Evolutionary conservation across 2,888 invertebrate genomes (phyloP).

Genomic region (Actias luna): DNA sequence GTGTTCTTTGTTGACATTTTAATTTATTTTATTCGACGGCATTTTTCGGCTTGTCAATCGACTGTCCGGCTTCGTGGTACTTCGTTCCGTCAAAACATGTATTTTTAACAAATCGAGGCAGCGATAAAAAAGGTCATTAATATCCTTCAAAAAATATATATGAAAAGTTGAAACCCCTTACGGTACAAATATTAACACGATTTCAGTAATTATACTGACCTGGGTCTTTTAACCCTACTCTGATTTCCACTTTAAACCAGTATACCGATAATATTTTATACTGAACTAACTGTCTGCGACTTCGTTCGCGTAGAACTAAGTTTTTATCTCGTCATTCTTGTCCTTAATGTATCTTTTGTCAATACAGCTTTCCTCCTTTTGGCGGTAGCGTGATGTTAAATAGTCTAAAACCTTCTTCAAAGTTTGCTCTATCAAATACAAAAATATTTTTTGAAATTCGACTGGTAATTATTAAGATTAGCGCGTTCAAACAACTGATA

Average conservation of each 20-base stretch:
- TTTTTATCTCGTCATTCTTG: too few relatives aligned
- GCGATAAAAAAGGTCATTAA: constrained; percentile 1
- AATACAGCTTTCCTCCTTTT: too few relatives aligned
- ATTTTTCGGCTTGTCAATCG: not conserved
- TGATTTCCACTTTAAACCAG: not conserved
- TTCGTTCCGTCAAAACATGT: not conserved
- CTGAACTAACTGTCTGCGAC: too few relatives aligned
- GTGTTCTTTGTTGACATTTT: not conserved
- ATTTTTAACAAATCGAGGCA: not conserved
- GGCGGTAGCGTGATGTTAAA: too few relatives aligned
- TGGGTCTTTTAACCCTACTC: constrained; percentile 13
- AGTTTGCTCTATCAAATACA: too few relatives aligned
- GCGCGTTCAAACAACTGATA: too few relatives aligned
- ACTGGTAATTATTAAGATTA: too few relatives aligned
- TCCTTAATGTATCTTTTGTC: too few relatives aligned
- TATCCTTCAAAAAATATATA: constrained; percentile 3
- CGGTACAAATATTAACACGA: constrained; percentile 7
- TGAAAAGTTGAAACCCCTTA: not conserved
- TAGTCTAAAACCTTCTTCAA: too few relatives aligned
- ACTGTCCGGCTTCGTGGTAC: not conserved
- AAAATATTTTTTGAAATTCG: too few relatives aligned
- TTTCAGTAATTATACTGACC: constrained; percentile 20
- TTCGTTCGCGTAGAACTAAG: too few relatives aligned
- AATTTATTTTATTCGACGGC: not conserved
- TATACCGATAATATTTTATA: not conserved